Base-by-base conservation (phyloP, 2,888 invertebrate genomes). In the Drosophila silvestris region DNA sequence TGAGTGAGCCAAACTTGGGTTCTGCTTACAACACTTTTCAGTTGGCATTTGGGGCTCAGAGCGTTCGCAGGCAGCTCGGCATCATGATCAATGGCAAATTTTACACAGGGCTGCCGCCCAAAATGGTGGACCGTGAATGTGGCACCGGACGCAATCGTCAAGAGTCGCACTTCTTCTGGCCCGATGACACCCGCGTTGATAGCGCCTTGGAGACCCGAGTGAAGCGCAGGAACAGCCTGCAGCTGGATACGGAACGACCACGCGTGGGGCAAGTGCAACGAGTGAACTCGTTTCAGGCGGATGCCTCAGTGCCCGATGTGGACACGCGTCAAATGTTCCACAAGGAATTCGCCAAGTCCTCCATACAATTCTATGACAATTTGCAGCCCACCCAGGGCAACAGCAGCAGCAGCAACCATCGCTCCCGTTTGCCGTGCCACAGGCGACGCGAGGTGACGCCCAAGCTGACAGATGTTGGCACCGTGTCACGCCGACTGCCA, bases 61-160 rank as follows among this genome's bases (percentile, higher is more conserved):
- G 75, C 76, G 44, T 73, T 16, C 58, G 41, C 41, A 58, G 30
- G 30, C 30, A 30, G 51, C 51, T 30, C 19, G 6, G 28, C 51
- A 51, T 5, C 52, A 93, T 93, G 93, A 74, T 93, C 63, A 93
- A 93, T 69, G 93, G 94, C 68, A 94, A 94, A 82, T 94, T 94
- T 81, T 94, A 91, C 61, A 91, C 92, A 58, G 94, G 94, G 7
- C 83, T 94, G 71, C 91, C 94, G 64, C 92, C 93, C 56, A 90
- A 90, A 53, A 93, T 93, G 94, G 92, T 92, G 71, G 92, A 92
- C 9, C 90, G 92, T 1, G 82, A 70, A 41, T 67, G 69, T 5
- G 81, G 75, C 28, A 79, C 65, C 3, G 91, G 85, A 1, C 87
- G 72, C 4, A 91, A 94, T 83, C 93, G 93, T 3, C 91, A 92